A percentile compares a stretch with the other conserved stretches of the same genome.
Evolutionary conservation across 2,797 vertebrate genomes (phyloP).

Genomic region (Cephalopachus bancanus): DNA sequence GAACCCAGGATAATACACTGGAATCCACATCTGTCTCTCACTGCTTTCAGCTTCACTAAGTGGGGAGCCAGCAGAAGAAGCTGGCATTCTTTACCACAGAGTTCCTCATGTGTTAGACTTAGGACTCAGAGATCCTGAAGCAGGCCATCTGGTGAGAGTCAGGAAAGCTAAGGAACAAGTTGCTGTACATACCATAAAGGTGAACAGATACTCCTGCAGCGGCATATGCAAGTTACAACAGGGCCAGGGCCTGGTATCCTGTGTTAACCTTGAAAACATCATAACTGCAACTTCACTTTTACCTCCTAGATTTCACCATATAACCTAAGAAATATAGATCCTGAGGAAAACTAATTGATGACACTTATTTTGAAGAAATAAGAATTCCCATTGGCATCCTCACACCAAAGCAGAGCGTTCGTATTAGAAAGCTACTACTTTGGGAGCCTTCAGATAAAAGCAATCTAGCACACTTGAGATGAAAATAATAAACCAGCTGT

Average conservation of each 20-base stretch:
- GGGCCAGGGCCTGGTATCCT: neutral
- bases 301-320: neutral
- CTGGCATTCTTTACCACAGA: rapidly evolving
- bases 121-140: neutral
- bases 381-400: neutral
- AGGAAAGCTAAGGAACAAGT: neutral
- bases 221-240: neutral
- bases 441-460: neutral
- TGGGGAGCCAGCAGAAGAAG: neutral
- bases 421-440: neutral
- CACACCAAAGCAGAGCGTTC: neutral
- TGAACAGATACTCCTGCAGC: neutral
- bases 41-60: neutral
- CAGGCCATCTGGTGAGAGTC: neutral
- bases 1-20: neutral
- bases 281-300: neutral
- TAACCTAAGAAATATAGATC: neutral
- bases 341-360: neutral
- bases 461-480: neutral
- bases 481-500: neutral
- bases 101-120: too few species aligned
- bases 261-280: neutral
- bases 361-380: neutral
- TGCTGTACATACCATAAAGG: neutral
- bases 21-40: neutral